Evolutionary conservation across 2,888 invertebrate genomes (phyloP).

Genomic region (Meliscaeva auricollis): DNA sequence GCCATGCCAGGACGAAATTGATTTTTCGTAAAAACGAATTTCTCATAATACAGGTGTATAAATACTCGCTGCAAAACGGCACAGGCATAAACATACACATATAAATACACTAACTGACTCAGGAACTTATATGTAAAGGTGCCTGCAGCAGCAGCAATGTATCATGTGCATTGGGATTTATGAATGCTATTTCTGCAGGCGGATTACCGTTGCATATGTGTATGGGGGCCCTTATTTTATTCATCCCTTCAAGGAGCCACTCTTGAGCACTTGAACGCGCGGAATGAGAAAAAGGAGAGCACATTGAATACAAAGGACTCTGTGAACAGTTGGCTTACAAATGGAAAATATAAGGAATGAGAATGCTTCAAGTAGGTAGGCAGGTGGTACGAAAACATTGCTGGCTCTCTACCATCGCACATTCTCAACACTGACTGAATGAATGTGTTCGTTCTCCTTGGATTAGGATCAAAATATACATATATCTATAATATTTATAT

Average conservation of each 20-base stretch:
- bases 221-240: conserved; percentile 60
- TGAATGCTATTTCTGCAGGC: conserved; percentile 67
- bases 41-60: conserved; percentile 38
- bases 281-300: conserved; percentile 64
- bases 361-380: conserved; percentile 66
- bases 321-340: conserved; percentile 52
- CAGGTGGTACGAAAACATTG: conserved; percentile 66
- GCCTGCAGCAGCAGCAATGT: conserved; percentile 28
- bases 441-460: conserved; percentile 60
- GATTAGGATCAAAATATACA: conserved; percentile 61
- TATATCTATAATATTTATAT: too few species aligned
- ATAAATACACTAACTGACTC: conserved; percentile 1
- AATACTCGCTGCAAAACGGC: conserved; percentile 37
- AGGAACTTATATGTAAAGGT: background rate
- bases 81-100: conserved; percentile 14
- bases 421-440: too few species aligned
- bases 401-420: conserved; percentile 34
- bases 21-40: conserved; percentile 69
- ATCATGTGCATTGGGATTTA: conserved; percentile 53
- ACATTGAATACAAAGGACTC: conserved; percentile 64
- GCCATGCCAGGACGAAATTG: conserved; percentile 64
- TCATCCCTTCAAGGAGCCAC: conserved; percentile 63
- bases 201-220: conserved; percentile 56
- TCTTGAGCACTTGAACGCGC: conserved; percentile 57
- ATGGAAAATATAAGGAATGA: conserved; percentile 51